Base-by-base conservation (phyloP, 2,797 vertebrate species). In the Paguma larvata region DNA sequence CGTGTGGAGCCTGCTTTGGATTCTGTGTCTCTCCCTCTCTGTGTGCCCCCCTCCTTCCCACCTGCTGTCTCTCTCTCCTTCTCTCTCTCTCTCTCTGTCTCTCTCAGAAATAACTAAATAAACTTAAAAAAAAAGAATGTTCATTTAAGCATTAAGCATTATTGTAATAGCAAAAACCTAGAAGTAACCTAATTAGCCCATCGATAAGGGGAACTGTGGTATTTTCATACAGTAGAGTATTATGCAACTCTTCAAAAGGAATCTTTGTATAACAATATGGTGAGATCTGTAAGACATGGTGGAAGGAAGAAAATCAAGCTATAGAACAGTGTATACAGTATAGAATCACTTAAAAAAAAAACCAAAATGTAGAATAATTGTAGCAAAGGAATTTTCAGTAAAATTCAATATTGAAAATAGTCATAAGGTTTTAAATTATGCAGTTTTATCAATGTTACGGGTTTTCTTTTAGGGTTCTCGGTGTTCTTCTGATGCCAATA, bases 401-500 rank as follows among this genome's bases (percentile, higher is more conserved):
- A 89, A 83, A 93, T 67, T 85, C 16, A 78, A 13, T 84, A 67
- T 95, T 89, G 87, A 7, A 95, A 96, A 41, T 91, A 67, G 62
- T 93, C 10, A 91, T 67, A 90, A 65, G 27, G 3, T 87, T 92
- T 97, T 75, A 72, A 87, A 73, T 95, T 96, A 34, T 94, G 19
- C 15, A 25, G 1, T 84, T 92, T 96, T 77, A 41, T 79, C 91
- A 86, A 92, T 73, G 7, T 92, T 95, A 30, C 44, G 48, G 6
- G 96, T 94, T 34, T 91, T 90, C 18, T 97, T 97, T 97, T 96
- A 99, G 99, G 99, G 99, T 80, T 99, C 99, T 34, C 99, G 99
- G 84, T 99, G 99, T 97, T 99, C 99, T 7, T 99, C 99, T 0
- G 99, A 99, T 97, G 99, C 99, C 95, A 99, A 99, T 90, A 99